These are phyloP conservation scores for Tokudaia muenninki DNA, from an alignment of 2,797 vertebrate species.

Conservation along the genomic window DNA sequence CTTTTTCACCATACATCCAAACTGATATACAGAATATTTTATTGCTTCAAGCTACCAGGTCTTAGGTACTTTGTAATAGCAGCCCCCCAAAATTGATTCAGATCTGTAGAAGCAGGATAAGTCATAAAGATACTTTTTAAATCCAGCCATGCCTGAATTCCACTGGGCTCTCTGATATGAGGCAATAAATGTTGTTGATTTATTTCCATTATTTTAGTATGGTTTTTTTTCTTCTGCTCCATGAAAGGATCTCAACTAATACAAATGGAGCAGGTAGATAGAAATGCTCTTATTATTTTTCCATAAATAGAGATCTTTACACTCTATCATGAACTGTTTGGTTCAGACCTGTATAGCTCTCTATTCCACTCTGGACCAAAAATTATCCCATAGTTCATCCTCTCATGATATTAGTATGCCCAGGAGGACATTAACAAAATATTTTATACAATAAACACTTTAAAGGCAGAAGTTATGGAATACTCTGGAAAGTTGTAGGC, in stretches of 20 bases:
- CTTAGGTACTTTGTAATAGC: background rate
- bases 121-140: background rate
- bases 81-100: background rate
- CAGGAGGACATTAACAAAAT: background rate
- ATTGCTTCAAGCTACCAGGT: background rate
- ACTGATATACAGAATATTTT: background rate
- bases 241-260: conserved; percentile 39
- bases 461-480: conserved; percentile 64
- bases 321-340: background rate
- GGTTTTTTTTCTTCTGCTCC: background rate
- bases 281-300: conserved; percentile 42
- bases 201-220: conserved; percentile 3
- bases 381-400: background rate
- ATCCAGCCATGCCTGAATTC: conserved; percentile 17
- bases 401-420: background rate
- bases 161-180: conserved; percentile 9
- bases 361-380: background rate
- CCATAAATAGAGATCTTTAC: background rate
- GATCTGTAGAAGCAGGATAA: background rate
- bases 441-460: conserved; percentile 39
- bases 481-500: conserved; percentile 51
- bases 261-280: background rate
- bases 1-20: background rate
- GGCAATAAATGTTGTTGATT: conserved; percentile 35
- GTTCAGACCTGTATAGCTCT: background rate